Base-by-base conservation (phyloP, 1,140 invertebrate species). In the Aphaenogaster ashmeadi region DNA sequence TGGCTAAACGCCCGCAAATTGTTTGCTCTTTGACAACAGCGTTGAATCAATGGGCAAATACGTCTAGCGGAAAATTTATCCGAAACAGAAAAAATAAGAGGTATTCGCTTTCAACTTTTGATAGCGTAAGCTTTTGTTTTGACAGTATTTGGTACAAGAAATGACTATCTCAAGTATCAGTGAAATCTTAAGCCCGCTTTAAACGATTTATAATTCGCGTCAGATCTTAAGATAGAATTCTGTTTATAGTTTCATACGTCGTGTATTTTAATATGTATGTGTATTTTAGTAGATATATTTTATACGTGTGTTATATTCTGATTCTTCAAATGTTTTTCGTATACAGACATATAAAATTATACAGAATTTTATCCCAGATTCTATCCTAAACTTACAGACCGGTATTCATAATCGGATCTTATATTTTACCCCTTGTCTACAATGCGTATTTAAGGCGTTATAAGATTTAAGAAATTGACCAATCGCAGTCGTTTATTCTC, bases 1-100 rank as follows among this genome's bases (percentile, higher is more conserved):
- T 21, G 15, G 15, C 27, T 66, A 79, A 79, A 79, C 6, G 9
- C 8, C 21, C 18, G 15, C 7, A n/a, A 50, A 3, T 38, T 79
- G 44, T 62, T 78, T 47, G 18, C 44, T 79, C 41, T 64, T 79
- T 79, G 11, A 36, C 44, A 58, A 36, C 6, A 21, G 9, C 52
- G 6, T 75, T n/a, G 9, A 79, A n/a, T 15, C 18, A 66, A 7
- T 21, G 0, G 15, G 33, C 27, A 62, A 64, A 78, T 41, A 47
- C 21, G n/a, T 33, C 4, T 18, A 44, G 13, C 7, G 18, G 36
- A 75, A 58, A 18, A 60, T 77, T 77, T 58, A n/a, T 75, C n/a
- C 52, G 9, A 7, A n/a, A 8, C n/a, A 56, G 27, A 15, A 36
- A 52, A 21, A 36, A 54, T 75, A 2, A n/a, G 15, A 36, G 58